Evolutionary conservation across 37 sponge, comb jelly and placozoan species (phyloP).

Genomic region (Spongilla lacustris): DNA sequence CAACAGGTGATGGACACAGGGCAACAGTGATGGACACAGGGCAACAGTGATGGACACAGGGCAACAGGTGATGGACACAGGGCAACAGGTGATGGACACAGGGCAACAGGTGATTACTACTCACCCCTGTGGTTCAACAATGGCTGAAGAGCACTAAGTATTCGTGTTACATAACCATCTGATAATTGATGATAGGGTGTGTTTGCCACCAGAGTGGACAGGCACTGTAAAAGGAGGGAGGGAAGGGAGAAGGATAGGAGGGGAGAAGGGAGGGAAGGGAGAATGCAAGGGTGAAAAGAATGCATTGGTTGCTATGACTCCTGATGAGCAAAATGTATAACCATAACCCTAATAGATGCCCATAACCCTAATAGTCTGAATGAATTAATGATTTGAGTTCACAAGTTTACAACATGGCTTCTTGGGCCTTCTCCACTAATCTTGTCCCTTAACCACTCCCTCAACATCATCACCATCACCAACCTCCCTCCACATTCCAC

Average conservation of each 20-base stretch:
- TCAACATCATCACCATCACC: background rate
- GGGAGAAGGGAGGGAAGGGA: background rate
- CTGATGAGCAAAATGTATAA: too few relatives aligned
- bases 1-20: background rate
- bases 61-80: background rate
- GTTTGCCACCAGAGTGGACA: constrained; percentile 30
- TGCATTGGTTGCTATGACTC: too few relatives aligned
- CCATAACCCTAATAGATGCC: too few relatives aligned
- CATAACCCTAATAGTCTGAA: too few relatives aligned
- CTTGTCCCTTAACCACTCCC: too few relatives aligned
- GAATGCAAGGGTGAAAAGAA: too few relatives aligned
- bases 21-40: background rate
- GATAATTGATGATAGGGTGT: constrained; percentile 67
- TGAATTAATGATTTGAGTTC: too few relatives aligned
- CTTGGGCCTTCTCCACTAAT: too few relatives aligned
- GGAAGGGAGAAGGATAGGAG: background rate
- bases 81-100: too few relatives aligned
- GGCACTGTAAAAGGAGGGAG: background rate
- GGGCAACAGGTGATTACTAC: background rate
- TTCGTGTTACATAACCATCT: background rate
- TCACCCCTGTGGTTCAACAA: constrained; percentile 40
- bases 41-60: background rate
- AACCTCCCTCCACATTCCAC: background rate
- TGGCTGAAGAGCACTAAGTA: constrained; percentile 19
- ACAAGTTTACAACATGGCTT: too few relatives aligned